Evolutionary conservation across 2,113 vertebrate species (phyloP).

Genomic region (Jacana jacana): DNA sequence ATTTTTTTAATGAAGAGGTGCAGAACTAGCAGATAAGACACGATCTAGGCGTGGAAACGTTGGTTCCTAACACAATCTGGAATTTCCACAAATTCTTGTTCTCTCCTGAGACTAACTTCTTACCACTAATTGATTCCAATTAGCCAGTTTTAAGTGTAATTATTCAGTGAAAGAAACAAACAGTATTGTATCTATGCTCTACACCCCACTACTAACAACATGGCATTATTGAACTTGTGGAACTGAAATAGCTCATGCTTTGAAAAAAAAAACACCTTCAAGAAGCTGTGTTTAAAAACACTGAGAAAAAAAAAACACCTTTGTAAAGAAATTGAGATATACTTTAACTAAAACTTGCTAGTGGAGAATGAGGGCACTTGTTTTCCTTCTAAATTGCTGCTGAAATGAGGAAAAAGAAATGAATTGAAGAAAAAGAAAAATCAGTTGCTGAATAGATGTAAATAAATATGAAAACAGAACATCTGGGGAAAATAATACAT

Average conservation of each 20-base stretch:
- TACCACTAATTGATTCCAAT: constrained; percentile 39
- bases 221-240: neutral
- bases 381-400: constrained; percentile 3
- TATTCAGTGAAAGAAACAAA: constrained; percentile 36
- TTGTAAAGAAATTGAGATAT: neutral
- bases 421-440: neutral
- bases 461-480: neutral
- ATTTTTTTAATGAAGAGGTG: neutral
- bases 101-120: neutral
- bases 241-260: neutral
- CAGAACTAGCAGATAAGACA: neutral
- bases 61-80: neutral
- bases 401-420: constrained; percentile 28
- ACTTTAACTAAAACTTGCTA: constrained; percentile 30
- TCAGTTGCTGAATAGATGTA: neutral
- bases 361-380: neutral
- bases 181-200: neutral
- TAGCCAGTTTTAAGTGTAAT: constrained; percentile 37
- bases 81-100: neutral
- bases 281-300: constrained; percentile 7
- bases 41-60: neutral
- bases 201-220: neutral
- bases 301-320: neutral
- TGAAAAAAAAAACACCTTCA: neutral
- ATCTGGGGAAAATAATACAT: neutral